Percentiles rank a stretch among this genome's conserved stretches.
These are phyloP conservation scores for Falco concolor DNA, from an alignment of 2,797 vertebrate species.

Conservation along the genomic window DNA sequence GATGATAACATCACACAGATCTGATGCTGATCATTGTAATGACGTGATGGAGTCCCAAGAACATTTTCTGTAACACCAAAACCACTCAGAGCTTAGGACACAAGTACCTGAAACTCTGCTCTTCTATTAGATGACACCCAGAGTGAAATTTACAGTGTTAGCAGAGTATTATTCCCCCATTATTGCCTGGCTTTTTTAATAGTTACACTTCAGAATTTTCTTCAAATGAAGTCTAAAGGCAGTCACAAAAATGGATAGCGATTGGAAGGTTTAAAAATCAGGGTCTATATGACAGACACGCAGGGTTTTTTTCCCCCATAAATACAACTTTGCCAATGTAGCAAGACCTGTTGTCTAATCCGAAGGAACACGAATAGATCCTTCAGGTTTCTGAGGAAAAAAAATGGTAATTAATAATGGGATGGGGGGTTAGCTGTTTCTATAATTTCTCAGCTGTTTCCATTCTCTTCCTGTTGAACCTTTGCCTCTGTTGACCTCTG, in stretches of 20 bases:
- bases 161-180: not conserved
- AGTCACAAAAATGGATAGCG: not conserved
- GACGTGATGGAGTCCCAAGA: not conserved
- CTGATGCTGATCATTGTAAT: not conserved
- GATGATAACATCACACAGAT: not conserved
- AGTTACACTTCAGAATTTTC: not conserved
- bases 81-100: not conserved
- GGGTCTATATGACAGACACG: not conserved
- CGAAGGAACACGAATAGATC: not conserved
- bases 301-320: fast-evolving
- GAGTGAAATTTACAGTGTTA: not conserved
- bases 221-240: not conserved
- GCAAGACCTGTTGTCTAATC: not conserved
- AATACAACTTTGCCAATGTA: not conserved
- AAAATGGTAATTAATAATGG: not conserved
- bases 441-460: not conserved
- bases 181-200: not conserved
- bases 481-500: not conserved
- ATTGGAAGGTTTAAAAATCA: not conserved
- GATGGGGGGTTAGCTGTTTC: not conserved
- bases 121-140: not conserved
- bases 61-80: not conserved
- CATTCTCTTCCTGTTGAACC: not conserved
- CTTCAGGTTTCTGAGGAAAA: not conserved
- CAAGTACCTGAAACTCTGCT: not conserved